Evolutionary conservation across 2,797 vertebrate species (phyloP).

Genomic region (Mycteria americana): DNA sequence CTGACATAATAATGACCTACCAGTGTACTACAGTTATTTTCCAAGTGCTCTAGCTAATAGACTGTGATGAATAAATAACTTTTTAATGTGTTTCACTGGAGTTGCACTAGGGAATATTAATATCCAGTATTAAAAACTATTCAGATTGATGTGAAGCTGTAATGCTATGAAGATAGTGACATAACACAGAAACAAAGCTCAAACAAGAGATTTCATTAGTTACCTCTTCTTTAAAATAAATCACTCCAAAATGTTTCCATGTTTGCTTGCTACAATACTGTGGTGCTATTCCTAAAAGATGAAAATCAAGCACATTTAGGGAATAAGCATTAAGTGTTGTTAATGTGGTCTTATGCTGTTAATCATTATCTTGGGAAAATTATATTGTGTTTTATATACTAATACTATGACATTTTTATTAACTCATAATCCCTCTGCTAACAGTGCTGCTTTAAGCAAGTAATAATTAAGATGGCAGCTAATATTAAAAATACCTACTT

Average conservation of each 20-base stretch:
- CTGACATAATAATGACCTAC: background rate
- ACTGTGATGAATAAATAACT: slow-evolving; percentile 40
- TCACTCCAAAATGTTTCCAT: background rate
- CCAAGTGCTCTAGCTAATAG: slow-evolving; percentile 30
- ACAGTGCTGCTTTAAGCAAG: slow-evolving; percentile 61
- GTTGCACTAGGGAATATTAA: background rate
- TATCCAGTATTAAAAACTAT: background rate
- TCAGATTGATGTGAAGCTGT: background rate
- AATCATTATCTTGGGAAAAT: slow-evolving; percentile 75
- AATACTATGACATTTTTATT: slow-evolving; percentile 74
- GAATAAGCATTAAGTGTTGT: slow-evolving; percentile 19
- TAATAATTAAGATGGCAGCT: slow-evolving; percentile 69
- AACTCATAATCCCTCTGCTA: slow-evolving; percentile 73
- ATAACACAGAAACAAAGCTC: background rate
- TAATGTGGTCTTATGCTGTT: slow-evolving; percentile 64
- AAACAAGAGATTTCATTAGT: background rate
- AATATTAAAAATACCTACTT: slow-evolving; percentile 69
- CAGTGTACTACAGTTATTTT: slow-evolving; percentile 39
- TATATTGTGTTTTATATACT: slow-evolving; percentile 69
- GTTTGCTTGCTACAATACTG: slow-evolving; percentile 29
- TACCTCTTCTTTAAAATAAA: background rate
- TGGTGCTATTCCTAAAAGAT: slow-evolving; percentile 16
- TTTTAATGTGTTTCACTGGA: background rate
- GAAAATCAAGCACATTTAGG: slow-evolving; percentile 58
- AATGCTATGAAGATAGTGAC: background rate